Evolutionary conservation across 2,888 invertebrate genomes (phyloP).

Genomic region (Timema podura): DNA sequence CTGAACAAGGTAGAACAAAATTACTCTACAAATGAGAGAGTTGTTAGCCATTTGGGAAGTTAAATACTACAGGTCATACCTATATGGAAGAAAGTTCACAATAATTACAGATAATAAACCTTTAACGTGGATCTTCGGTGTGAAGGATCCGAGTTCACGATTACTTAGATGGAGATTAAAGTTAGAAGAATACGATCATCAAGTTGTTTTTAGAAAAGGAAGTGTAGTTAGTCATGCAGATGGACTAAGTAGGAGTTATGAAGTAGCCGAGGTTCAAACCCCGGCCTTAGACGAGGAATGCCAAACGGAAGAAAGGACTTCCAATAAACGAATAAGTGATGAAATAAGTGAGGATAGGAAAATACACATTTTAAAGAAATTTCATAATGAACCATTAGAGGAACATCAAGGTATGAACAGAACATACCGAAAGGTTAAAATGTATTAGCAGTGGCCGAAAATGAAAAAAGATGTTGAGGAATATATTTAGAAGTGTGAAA

Average conservation of each 20-base stretch:
- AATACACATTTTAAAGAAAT: background rate
- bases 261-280: background rate
- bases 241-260: background rate
- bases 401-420: background rate
- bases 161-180: conserved; percentile 30
- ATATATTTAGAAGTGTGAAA: background rate
- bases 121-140: conserved; percentile 14
- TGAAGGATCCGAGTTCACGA: conserved; percentile 18
- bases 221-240: conserved; percentile 19
- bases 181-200: conserved; percentile 20
- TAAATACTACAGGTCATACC: conserved; percentile 24
- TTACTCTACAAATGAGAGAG: conserved; percentile 2
- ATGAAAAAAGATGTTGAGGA: background rate
- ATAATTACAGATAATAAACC: conserved; percentile 26
- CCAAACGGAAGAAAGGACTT: background rate
- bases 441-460: background rate
- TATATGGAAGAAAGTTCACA: conserved; percentile 25
- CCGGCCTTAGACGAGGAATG: too few species aligned
- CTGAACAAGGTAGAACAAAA: conserved; percentile 19
- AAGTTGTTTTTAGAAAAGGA: conserved; percentile 22
- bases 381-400: background rate
- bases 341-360: background rate
- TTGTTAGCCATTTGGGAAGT: conserved; percentile 25
- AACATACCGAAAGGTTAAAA: background rate
- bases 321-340: background rate